Percentiles rank a stretch among this genome's conserved stretches.
Conservation (phyloP, 2,888 invertebrate genomes). For the Microctonus brassicae region DNA sequence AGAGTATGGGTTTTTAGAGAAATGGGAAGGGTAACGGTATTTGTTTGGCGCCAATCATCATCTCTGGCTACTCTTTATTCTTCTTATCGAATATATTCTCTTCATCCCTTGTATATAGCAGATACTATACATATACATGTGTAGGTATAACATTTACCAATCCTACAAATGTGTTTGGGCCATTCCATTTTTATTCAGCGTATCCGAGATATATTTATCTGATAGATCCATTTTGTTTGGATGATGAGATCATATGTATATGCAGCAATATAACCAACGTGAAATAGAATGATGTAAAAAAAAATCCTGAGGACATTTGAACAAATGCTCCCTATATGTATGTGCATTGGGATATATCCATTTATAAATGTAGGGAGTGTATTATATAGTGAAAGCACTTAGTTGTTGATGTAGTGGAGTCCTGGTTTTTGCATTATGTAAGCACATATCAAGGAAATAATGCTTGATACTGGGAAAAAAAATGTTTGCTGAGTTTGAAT, state of each 20-base stretch:
- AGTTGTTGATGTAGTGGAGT: not conserved
- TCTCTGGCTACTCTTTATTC: constrained; percentile 35
- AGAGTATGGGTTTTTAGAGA: not conserved
- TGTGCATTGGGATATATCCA: no score
- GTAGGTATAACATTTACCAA: not conserved
- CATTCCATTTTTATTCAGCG: constrained; percentile 3
- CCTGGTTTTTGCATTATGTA: not conserved
- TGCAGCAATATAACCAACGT: not conserved
- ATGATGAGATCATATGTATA: not conserved
- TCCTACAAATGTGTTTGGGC: not conserved
- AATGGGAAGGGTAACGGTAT: constrained; percentile 24
- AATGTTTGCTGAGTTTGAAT: not conserved
- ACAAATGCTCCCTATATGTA: not conserved
- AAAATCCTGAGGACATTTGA: not conserved
- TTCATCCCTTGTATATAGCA: no score
- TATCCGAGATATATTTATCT: not conserved
- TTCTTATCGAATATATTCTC: not conserved
- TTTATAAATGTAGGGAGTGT: not conserved
- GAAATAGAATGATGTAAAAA: not conserved
- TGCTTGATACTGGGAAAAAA: not conserved
- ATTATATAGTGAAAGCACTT: not conserved
- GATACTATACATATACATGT: not conserved
- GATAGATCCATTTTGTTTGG: not conserved
- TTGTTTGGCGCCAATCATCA: constrained; percentile 49
- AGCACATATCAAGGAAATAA: not conserved